Evolutionary conservation across 2,113 vertebrate genomes (phyloP), one percentile per base, ranked within the genome.

Genomic region (Numida meleagris): DNA sequence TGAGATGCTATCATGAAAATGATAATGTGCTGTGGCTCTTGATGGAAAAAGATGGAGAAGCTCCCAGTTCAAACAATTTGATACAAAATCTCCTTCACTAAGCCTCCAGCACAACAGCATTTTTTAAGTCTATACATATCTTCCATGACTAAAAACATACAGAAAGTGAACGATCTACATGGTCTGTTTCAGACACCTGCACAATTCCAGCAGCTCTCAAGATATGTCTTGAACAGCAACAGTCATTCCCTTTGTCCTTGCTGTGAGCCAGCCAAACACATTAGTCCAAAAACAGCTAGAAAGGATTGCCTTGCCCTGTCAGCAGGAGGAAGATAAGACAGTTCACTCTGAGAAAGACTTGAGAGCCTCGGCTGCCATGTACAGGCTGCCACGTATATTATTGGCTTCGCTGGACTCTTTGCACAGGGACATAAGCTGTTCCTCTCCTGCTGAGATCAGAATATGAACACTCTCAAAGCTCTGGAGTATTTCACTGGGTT

Each of bases 401-500:
- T 25, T 59, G 21, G 81, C 33, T 80, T 67, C n/a, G 31, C 42
- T 55, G 61, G 59, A 67, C 72, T 55, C n/a, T 74, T 76, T 73
- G 53, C 33, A 50, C 0, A 2, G 46, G 46, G 51, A 78, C n/a
- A 86, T 36, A 67, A 16, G 12, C 33, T 59, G 33, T 36, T 94
- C 77, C 59, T 86, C 21, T 83, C 58, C 59, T 59, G 6, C 4
- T 67, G 33, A 82, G 33, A 27, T 81, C 63, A 55, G 82, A 66
- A 86, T 34, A 68, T 21, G 46, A 93, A 88, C 27, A 19, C 33
- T 92, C 57, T 31, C 73, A 93, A 93, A 82, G 50, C 77, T 67
- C 82, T 72, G 31, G 46, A 51, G 31, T 42, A 94, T 88, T 91
- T 88, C 76, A 66, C 29, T 59, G 24, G 68, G 76, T 90, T 94